Conservation (phyloP, 2,797 vertebrate species). For the Myotis vivesi region DNA sequence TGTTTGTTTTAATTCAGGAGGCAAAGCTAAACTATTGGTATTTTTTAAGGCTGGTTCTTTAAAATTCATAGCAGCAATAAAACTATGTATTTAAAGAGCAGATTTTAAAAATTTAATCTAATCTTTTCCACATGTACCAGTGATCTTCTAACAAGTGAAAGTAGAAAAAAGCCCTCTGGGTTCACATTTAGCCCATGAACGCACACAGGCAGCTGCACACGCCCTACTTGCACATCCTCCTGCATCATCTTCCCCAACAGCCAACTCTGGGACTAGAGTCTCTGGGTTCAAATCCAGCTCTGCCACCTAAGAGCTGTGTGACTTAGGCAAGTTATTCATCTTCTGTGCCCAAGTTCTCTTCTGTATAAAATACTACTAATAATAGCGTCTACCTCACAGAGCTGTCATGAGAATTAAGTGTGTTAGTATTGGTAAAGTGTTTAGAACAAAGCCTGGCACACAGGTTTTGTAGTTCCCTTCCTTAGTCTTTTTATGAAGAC, state of each 20-base stretch:
- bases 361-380: background rate
- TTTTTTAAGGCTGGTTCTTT: background rate
- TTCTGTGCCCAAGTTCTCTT: background rate
- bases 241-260: background rate
- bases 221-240: background rate
- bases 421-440: background rate
- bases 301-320: background rate
- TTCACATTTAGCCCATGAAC: background rate
- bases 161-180: background rate
- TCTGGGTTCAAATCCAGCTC: background rate
- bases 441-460: background rate
- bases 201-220: rapidly evolving
- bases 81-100: background rate
- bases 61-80: background rate
- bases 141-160: background rate
- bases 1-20: background rate
- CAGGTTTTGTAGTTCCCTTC: background rate
- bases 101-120: background rate
- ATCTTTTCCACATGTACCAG: background rate
- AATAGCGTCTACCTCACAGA: background rate
- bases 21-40: background rate
- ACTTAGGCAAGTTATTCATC: background rate
- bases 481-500: background rate
- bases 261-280: background rate
- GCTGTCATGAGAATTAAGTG: background rate